A percentile compares a stretch with the other conserved stretches of the same genome.
phyloP scores from a whole-genome alignment of 1,140 invertebrate species.

The Drosophila kohkoa region DNA sequence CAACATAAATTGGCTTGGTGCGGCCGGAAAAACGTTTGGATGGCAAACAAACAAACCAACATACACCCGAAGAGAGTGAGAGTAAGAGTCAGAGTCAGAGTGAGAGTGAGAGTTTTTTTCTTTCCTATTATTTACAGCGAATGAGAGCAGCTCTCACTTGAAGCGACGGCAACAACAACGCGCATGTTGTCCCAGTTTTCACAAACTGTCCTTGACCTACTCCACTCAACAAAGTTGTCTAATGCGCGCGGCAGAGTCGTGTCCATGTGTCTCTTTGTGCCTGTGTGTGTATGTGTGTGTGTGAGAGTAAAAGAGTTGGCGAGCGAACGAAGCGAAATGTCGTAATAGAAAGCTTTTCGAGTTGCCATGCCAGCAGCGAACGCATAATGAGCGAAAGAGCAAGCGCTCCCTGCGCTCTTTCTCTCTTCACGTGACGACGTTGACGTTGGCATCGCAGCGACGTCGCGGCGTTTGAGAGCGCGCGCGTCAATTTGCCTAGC shows the following conservation, averaged over 20 bases:
- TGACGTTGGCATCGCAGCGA: slow-evolving; percentile 25
- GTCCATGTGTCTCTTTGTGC: slow-evolving; percentile 41
- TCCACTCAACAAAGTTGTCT: slow-evolving; percentile 83
- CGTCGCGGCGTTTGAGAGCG: slow-evolving; percentile 39
- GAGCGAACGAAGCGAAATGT: slow-evolving; percentile 54
- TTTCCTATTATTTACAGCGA: slow-evolving; percentile 30
- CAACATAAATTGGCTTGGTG: slow-evolving; percentile 59
- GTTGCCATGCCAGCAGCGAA: slow-evolving; percentile 56
- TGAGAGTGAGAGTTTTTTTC: slow-evolving; percentile 48
- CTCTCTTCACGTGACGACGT: slow-evolving; percentile 28
- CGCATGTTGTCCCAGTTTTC: slow-evolving; percentile 84
- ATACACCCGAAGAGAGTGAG: slow-evolving; percentile 26
- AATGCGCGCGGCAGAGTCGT: slow-evolving; percentile 60
- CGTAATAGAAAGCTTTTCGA: slow-evolving; percentile 79
- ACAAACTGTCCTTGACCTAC: slow-evolving; percentile 85
- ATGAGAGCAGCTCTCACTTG: slow-evolving; percentile 58
- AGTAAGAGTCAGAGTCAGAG: slow-evolving; percentile 29
- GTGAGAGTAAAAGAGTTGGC: slow-evolving; percentile 48
- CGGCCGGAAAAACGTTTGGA: slow-evolving; percentile 51
- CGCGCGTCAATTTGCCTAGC: slow-evolving; percentile 22
- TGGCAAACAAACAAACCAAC: slow-evolving; percentile 51
- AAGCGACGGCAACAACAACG: slow-evolving; percentile 69
- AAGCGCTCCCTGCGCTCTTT: slow-evolving; percentile 4
- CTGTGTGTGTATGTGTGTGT: slow-evolving; percentile 31
- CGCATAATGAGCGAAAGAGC: slow-evolving; percentile 55